Conservation (phyloP, 2,113 vertebrate species). For the Plectropomus leopardus region DNA sequence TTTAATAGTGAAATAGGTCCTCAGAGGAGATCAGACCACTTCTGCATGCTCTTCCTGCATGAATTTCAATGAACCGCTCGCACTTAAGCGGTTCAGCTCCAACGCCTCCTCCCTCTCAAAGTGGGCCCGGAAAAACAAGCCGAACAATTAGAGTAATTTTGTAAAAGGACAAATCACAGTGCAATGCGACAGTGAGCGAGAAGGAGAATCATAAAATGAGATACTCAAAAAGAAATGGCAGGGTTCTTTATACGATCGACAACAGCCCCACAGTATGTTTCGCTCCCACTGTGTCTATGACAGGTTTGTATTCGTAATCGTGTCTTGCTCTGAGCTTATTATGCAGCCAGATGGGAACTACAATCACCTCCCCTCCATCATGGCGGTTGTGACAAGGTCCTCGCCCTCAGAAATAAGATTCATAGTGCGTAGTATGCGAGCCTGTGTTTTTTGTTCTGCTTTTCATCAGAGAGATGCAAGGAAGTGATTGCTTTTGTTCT, state of each 20-base stretch:
- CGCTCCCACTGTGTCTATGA: conserved; percentile 23
- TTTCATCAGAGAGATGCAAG: conserved; percentile 41
- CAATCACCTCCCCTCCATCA: conserved; percentile 60
- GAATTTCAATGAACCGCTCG: conserved; percentile 73
- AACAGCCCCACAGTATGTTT: conserved; percentile 48
- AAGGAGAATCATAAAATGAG: conserved; percentile 31
- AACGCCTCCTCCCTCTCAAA: conserved; percentile 34
- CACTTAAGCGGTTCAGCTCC: conserved; percentile 54
- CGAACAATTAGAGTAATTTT: conserved; percentile 63
- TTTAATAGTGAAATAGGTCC: conserved; percentile 50
- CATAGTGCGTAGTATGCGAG: conserved; percentile 7
- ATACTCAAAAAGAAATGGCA: conserved; percentile 22
- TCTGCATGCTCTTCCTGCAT: conserved; percentile 53
- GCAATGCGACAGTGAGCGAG: conserved; percentile 28
- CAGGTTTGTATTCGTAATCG: conserved; percentile 44
- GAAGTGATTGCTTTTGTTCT: conserved; percentile 54
- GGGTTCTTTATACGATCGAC: conserved; percentile 1
- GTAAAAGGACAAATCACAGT: conserved; percentile 45
- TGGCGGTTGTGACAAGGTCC: conserved; percentile 42
- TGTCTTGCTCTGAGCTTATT: conserved; percentile 58
- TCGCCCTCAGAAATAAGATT: conserved; percentile 54
- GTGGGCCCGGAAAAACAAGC: conserved; percentile 33
- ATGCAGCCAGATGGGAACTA: conserved; percentile 60
- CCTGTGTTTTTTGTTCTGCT: conserved; percentile 29
- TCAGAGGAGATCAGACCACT: conserved; percentile 54